These are phyloP conservation scores for Paragorgia papillata DNA, from an alignment of 92 coral and sea anemone genomes.

Conservation along the genomic window DNA sequence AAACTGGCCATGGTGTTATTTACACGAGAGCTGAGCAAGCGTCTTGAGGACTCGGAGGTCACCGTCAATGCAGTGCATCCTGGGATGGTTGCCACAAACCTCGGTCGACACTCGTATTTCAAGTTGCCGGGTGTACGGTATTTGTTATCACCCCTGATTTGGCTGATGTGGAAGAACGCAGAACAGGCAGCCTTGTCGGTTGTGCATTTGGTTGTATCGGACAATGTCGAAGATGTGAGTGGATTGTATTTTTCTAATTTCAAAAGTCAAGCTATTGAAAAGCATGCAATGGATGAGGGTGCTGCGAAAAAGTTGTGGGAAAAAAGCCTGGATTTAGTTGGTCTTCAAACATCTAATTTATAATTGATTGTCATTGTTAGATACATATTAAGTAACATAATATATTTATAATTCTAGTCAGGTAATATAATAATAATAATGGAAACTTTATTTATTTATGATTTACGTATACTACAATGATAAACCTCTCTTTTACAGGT, in stretches of 20 bases:
- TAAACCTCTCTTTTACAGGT: too few species aligned
- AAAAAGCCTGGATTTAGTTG: constrained; percentile 65
- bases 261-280: constrained; percentile 37
- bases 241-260: constrained; percentile 78
- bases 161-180: constrained; percentile 65
- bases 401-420: too few species aligned
- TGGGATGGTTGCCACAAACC: constrained; percentile 64
- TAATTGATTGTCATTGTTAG: too few species aligned
- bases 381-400: too few species aligned
- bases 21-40: constrained; percentile 73
- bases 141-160: constrained; percentile 58
- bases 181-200: constrained; percentile 77
- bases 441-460: too few species aligned
- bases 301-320: constrained; percentile 89
- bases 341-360: constrained; percentile 27
- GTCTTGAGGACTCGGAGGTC: constrained; percentile 74
- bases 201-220: constrained; percentile 73
- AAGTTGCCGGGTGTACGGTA: constrained; percentile 53
- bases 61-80: constrained; percentile 76
- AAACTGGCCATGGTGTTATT: constrained; percentile 77
- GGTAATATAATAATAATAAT: too few species aligned
- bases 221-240: constrained; percentile 72
- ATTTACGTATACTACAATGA: too few species aligned
- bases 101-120: constrained; percentile 53
- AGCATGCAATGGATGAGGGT: constrained; percentile 68